Evolutionary conservation across 2,888 invertebrate species (phyloP).

Genomic region (Asteroscopus sphinx): DNA sequence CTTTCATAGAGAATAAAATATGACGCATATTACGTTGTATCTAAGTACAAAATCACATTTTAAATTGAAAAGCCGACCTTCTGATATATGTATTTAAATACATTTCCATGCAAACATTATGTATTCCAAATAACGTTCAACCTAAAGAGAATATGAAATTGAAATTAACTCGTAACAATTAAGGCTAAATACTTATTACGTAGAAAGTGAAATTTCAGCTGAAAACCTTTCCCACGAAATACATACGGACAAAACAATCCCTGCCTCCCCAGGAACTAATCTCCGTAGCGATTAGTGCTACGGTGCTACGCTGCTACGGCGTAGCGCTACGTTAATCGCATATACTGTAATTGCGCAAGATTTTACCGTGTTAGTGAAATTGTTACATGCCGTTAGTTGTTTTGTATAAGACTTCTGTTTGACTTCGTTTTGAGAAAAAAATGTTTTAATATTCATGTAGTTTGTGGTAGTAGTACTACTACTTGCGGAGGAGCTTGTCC

Average conservation of each 20-base stretch:
- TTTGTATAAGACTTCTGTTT: constrained; percentile 17
- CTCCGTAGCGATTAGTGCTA: constrained; percentile 80
- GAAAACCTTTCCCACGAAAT: constrained; percentile 49
- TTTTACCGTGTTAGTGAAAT: constrained; percentile 53
- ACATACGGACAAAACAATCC: constrained; percentile 64
- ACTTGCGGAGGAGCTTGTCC: too few species aligned
- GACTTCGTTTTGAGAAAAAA: not conserved
- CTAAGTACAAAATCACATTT: too few species aligned
- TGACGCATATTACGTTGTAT: too few species aligned
- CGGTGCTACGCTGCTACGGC: constrained; percentile 63
- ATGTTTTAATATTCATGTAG: not conserved
- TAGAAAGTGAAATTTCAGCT: constrained; percentile 48
- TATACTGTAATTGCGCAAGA: constrained; percentile 52
- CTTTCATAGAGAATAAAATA: too few species aligned
- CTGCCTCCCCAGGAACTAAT: constrained; percentile 67
- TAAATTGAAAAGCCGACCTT: too few species aligned
- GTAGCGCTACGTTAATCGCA: constrained; percentile 55
- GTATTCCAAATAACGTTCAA: not conserved
- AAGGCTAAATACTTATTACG: constrained; percentile 12
- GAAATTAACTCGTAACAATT: constrained; percentile 15
- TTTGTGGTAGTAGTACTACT: too few species aligned
- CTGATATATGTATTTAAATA: not conserved
- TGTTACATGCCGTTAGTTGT: constrained; percentile 44
- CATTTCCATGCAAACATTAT: not conserved
- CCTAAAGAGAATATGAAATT: not conserved